Evolutionary conservation across 2,888 invertebrate genomes (phyloP).

Genomic region (Dicycla oo): DNA sequence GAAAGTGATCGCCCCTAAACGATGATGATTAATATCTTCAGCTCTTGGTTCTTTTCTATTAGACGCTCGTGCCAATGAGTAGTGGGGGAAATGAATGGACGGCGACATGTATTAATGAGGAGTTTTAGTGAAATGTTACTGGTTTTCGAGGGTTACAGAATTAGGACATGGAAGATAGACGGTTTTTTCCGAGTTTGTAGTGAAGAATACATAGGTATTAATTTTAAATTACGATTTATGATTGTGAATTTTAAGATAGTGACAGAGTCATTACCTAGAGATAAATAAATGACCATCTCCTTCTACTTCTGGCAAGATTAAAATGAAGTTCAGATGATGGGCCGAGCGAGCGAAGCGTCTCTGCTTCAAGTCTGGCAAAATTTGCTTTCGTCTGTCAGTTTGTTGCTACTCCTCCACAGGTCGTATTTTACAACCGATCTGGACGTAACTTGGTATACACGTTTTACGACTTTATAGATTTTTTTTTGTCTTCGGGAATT

Average conservation of each 20-base stretch:
- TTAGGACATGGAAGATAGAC: neutral
- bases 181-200: neutral
- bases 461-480: too few species aligned
- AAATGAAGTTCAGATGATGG: neutral
- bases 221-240: too few species aligned
- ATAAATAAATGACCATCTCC: neutral
- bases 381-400: too few species aligned
- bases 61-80: conserved; percentile 46
- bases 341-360: too few species aligned
- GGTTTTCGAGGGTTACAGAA: neutral
- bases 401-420: too few species aligned
- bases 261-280: too few species aligned
- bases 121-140: neutral
- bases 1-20: conserved; percentile 61
- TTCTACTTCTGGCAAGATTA: neutral
- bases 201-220: too few species aligned
- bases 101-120: conserved; percentile 39
- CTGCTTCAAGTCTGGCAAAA: too few species aligned
- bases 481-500: too few species aligned
- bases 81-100: conserved; percentile 26
- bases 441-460: too few species aligned
- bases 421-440: too few species aligned
- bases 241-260: neutral
- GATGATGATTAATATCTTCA: conserved; percentile 68
- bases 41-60: conserved; percentile 34